These are phyloP conservation scores for Rhinolophus sinicus DNA, from an alignment of 2,113 vertebrate species.

Conservation along the genomic window DNA sequence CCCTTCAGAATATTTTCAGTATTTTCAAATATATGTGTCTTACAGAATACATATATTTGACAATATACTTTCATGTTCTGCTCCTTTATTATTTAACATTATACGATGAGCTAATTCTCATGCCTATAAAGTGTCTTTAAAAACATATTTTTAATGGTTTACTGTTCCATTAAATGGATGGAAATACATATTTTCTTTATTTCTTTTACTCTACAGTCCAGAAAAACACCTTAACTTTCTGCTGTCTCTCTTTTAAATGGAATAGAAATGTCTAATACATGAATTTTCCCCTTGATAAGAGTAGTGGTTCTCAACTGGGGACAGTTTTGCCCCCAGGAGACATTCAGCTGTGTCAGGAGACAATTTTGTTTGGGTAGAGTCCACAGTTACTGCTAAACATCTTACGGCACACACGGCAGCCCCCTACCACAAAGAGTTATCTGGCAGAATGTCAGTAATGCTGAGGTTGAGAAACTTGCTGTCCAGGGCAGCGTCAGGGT, in stretches of 20 bases:
- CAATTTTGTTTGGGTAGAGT: background rate
- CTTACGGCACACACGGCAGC: background rate
- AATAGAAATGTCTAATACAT: background rate
- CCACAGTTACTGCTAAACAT: background rate
- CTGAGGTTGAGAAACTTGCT: slow-evolving; percentile 48
- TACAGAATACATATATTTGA: background rate
- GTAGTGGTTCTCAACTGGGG: background rate
- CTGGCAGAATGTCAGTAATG: background rate
- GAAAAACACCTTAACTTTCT: background rate
- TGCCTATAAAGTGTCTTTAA: background rate
- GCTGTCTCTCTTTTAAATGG: background rate
- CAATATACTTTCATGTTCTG: background rate
- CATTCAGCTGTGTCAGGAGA: background rate
- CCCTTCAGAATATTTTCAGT: background rate
- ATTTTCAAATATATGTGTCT: background rate
- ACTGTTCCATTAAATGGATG: background rate
- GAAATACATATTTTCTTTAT: background rate
- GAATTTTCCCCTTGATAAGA: background rate
- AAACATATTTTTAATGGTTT: background rate
- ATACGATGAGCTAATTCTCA: background rate
- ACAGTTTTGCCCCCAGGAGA: background rate
- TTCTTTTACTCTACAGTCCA: background rate
- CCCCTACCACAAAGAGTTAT: background rate
- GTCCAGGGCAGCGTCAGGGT: background rate
- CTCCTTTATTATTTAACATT: background rate